phyloP scores from a whole-genome alignment of 1,140 invertebrate species.

The Aphelinus certus region DNA sequence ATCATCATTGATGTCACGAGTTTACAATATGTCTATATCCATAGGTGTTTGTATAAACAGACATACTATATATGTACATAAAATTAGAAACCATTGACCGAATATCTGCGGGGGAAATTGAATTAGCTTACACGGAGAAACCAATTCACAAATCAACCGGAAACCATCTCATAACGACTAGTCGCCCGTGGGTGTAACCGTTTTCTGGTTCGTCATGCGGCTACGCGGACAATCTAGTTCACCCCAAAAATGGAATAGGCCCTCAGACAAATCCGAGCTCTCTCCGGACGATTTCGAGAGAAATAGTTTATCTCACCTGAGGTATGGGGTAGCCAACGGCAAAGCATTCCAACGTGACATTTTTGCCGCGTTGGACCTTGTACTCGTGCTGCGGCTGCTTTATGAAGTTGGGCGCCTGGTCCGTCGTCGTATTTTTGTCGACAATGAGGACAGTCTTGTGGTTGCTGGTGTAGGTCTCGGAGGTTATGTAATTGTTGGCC shows the following conservation, averaged over 20 bases:
- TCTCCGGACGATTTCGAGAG: background rate
- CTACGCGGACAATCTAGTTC: too few relatives aligned
- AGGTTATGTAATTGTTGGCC: constrained; percentile 61
- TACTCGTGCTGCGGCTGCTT: constrained; percentile 61
- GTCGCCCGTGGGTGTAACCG: too few relatives aligned
- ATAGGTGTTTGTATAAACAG: too few relatives aligned
- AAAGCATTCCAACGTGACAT: constrained; percentile 71
- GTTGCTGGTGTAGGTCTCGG: constrained; percentile 51
- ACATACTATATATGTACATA: too few relatives aligned
- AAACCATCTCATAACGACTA: too few relatives aligned
- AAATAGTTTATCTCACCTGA: constrained; percentile 18
- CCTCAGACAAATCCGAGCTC: background rate
- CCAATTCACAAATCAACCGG: too few relatives aligned
- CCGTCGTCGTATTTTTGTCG: constrained; percentile 39
- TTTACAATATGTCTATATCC: too few relatives aligned
- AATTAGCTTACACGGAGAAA: too few relatives aligned
- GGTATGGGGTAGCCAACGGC: constrained; percentile 72
- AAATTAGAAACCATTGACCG: too few relatives aligned
- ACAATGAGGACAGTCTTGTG: constrained; percentile 52
- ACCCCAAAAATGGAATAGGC: too few relatives aligned
- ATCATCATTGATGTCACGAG: too few relatives aligned
- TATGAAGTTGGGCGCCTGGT: constrained; percentile 50
- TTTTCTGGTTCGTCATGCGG: background rate
- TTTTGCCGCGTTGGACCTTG: constrained; percentile 55
- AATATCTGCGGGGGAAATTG: too few relatives aligned